A percentile compares a stretch with the other conserved stretches of the same genome.
These are phyloP conservation scores for Myotis pilosus DNA, from an alignment of 2,797 vertebrate species.

Conservation along the genomic window DNA sequence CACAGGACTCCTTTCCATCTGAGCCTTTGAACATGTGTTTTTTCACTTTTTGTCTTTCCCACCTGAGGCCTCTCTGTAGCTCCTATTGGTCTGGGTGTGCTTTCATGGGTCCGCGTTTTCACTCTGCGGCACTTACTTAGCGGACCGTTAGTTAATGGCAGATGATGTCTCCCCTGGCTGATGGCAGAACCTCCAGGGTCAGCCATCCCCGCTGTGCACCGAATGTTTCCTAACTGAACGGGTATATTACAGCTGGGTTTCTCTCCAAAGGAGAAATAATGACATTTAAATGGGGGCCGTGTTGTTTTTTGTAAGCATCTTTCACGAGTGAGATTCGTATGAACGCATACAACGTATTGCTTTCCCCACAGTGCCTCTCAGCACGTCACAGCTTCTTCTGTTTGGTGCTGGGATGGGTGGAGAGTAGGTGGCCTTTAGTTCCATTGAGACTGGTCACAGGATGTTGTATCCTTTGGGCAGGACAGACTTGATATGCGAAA, in stretches of 20 bases:
- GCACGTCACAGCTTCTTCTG: not conserved
- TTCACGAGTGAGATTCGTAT: not conserved
- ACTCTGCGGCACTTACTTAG: no score
- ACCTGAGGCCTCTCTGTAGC: not conserved
- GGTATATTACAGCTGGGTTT: not conserved
- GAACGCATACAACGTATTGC: not conserved
- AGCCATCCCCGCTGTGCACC: no score
- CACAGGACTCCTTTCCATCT: not conserved
- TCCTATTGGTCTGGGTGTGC: fast-evolving
- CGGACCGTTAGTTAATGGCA: no score
- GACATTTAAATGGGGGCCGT: not conserved
- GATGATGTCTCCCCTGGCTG: no score
- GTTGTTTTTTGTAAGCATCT: not conserved
- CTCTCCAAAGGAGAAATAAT: not conserved
- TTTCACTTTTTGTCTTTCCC: not conserved
- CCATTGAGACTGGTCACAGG: not conserved
- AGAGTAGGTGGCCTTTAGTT: not conserved
- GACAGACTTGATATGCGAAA: not conserved
- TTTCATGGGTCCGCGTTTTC: not conserved
- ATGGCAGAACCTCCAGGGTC: no score
- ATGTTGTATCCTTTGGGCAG: not conserved
- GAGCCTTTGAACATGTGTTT: no score
- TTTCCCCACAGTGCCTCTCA: not conserved
- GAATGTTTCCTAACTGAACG: no score
- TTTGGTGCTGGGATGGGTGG: not conserved